These are phyloP conservation scores for Melanotaenia nigrans DNA, from an alignment of 2,797 vertebrate genomes.

Conservation along the genomic window DNA sequence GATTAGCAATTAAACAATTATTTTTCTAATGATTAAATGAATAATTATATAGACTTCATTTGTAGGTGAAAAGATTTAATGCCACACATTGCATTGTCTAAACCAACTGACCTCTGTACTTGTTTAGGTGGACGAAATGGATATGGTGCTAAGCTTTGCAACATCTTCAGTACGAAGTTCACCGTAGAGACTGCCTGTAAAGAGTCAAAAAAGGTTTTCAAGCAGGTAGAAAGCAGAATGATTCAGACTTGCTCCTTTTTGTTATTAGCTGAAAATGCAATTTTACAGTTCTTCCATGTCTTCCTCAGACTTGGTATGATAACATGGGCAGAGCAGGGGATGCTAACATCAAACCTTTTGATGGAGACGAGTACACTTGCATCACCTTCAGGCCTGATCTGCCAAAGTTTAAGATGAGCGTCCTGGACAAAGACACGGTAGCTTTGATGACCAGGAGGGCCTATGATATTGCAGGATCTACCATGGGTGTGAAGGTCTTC, in stretches of 20 bases:
- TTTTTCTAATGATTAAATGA: neutral
- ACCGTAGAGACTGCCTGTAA: conserved; percentile 94
- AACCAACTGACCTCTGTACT: neutral
- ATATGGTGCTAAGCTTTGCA: conserved; percentile 98
- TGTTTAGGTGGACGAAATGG: conserved; percentile 94
- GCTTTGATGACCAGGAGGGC: conserved; percentile 95
- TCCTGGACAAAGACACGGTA: conserved; percentile 92
- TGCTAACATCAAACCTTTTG: conserved; percentile 85
- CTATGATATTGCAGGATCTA: conserved; percentile 94
- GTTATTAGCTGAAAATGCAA: neutral
- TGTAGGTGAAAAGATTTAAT: neutral
- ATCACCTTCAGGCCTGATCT: conserved; percentile 96
- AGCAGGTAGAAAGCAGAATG: conserved; percentile 83
- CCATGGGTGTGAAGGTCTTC: conserved; percentile 91
- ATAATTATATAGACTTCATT: neutral
- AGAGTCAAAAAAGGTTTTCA: conserved; percentile 91
- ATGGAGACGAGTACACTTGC: conserved; percentile 93
- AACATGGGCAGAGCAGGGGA: conserved; percentile 92
- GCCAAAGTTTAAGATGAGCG: conserved; percentile 95
- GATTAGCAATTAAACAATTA: neutral
- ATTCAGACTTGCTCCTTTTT: neutral
- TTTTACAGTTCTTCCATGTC: conserved; percentile 2
- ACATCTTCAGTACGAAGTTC: conserved; percentile 98
- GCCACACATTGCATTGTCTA: neutral
- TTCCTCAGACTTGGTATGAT: conserved; percentile 90